These are phyloP conservation scores for Neoarius graeffei DNA, from an alignment of 2,113 vertebrate genomes.

Conservation along the genomic window DNA sequence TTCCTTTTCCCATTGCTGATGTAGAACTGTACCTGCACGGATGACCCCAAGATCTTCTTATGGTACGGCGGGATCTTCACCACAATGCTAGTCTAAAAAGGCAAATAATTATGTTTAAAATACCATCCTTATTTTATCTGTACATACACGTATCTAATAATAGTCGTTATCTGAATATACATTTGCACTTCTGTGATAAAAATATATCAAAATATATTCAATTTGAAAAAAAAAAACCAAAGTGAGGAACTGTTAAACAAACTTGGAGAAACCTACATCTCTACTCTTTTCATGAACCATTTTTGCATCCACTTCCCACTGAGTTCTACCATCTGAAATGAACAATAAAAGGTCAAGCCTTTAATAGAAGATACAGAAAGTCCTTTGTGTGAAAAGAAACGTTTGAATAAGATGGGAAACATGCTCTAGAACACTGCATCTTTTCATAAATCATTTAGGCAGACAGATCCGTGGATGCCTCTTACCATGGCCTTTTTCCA, in stretches of 20 bases:
- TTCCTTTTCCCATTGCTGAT: slow-evolving; percentile 93
- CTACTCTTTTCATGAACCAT: slow-evolving; percentile 84
- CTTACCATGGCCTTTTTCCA: slow-evolving; percentile 88
- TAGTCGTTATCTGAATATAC: background rate
- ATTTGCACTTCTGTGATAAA: background rate
- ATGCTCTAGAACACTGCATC: background rate
- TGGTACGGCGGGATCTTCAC: slow-evolving; percentile 90
- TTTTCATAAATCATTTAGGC: slow-evolving; percentile 4
- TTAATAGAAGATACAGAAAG: background rate
- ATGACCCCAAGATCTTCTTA: slow-evolving; percentile 75
- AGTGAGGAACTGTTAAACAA: background rate
- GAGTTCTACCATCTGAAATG: slow-evolving; percentile 85
- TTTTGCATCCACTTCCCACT: slow-evolving; percentile 91
- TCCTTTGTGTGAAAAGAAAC: background rate
- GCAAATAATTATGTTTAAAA: background rate
- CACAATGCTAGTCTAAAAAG: slow-evolving; percentile 79
- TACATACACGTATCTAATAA: background rate
- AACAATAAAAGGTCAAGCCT: slow-evolving; percentile 2
- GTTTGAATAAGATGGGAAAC: background rate
- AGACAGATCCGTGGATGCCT: background rate
- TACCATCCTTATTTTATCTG: background rate
- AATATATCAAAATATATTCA: background rate
- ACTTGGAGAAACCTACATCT: slow-evolving; percentile 75
- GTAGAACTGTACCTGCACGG: slow-evolving; percentile 91
- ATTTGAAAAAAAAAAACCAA: background rate